phyloP scores from a whole-genome alignment of 2,797 vertebrate genomes.

The Antrozous pallidus region DNA sequence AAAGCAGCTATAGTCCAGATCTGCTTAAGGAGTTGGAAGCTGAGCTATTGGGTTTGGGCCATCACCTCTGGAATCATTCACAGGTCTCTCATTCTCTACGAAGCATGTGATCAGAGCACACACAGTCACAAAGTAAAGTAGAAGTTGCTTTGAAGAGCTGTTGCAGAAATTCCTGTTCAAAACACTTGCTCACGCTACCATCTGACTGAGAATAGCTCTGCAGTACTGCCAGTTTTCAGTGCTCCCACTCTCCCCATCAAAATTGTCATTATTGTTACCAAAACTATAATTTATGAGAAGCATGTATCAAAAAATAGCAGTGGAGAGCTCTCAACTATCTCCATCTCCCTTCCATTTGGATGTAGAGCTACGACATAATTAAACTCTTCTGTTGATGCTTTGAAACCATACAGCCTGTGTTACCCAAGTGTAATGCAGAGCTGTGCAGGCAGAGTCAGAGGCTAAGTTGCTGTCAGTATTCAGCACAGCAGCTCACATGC shows the following conservation, averaged over 20 bases:
- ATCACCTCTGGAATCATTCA: conserved; percentile 51
- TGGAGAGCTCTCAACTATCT: neutral
- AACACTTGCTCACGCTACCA: conserved; percentile 3
- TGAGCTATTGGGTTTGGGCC: neutral
- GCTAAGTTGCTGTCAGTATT: neutral
- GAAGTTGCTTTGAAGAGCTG: neutral
- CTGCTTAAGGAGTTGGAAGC: neutral
- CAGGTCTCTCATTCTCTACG: conserved; percentile 59
- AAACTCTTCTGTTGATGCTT: neutral
- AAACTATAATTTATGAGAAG: neutral
- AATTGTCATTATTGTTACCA: neutral
- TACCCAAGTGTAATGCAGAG: neutral
- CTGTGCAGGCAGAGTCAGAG: neutral
- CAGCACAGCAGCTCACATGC: neutral
- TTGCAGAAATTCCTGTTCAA: conserved; percentile 53
- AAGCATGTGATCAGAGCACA: conserved; percentile 60
- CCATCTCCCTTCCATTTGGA: neutral
- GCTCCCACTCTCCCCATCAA: neutral
- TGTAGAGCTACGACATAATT: neutral
- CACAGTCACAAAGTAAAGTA: neutral
- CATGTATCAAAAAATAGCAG: neutral
- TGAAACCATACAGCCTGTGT: neutral
- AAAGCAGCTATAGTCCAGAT: neutral
- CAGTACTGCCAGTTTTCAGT: neutral
- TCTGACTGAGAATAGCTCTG: neutral